Conservation (phyloP, 2,888 invertebrate genomes). For the Lithophane ornitopus region DNA sequence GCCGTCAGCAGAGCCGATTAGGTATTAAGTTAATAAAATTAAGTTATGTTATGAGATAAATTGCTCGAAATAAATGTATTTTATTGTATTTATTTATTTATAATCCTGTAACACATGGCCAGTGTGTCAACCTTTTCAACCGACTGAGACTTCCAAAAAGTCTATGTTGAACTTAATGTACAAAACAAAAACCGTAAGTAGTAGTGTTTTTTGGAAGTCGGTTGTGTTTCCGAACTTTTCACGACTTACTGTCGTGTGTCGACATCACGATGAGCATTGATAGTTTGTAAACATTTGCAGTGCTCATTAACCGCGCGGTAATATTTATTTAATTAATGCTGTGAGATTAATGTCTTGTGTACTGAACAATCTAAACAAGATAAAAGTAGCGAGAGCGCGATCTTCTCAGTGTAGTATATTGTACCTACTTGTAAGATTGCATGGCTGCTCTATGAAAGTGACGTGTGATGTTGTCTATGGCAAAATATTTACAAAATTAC, state of each 20-base stretch:
- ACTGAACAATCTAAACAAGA: constrained; percentile 44
- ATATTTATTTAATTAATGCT: constrained; percentile 37
- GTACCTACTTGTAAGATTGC: background rate
- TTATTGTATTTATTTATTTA: no score
- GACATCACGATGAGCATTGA: constrained; percentile 13
- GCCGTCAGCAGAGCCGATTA: no score
- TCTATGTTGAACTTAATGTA: no score
- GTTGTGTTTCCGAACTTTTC: background rate
- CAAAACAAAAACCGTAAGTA: no score
- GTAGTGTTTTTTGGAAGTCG: no score
- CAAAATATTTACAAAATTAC: background rate
- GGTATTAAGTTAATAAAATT: no score
- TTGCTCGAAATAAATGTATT: no score
- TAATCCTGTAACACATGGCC: no score
- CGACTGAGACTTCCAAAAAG: no score
- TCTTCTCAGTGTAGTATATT: background rate
- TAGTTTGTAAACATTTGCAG: constrained; percentile 33
- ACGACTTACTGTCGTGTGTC: background rate
- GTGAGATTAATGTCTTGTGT: constrained; percentile 17
- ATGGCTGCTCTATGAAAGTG: background rate
- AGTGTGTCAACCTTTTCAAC: no score
- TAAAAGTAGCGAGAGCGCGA: constrained; percentile 17
- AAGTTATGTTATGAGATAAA: no score
- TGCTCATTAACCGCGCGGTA: constrained; percentile 25
- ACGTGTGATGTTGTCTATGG: background rate